Base-by-base conservation (phyloP, 1,140 invertebrate species). In the Megalonaias nervosa region DNA sequence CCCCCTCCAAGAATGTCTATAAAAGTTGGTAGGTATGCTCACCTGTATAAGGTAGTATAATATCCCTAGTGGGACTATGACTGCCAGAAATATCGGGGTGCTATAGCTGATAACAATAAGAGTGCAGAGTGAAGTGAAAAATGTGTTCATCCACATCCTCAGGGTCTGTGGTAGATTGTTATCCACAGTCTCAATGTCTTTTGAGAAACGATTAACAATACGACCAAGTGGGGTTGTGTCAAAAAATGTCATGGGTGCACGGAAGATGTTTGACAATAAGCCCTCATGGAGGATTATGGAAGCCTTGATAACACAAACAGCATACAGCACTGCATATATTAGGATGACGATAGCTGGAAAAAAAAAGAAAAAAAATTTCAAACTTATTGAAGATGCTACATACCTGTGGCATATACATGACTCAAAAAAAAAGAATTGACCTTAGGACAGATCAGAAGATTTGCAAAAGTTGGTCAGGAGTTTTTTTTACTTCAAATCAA, bases 41-140 rank as follows among this genome's bases (percentile, higher is more conserved):
- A 94, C 93, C 91, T 94, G 93, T 81, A 98, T 94, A 80, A 98
- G 94, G 89, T 97, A 97, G 92, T 99, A 99, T 65, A 98, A 82
- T 19, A 97, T 73, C 59, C 93, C 95, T 83, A 99, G 94, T 15
- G 97, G 97, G 77, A 98, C 66, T 80, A 98, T 94, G 62, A 97
- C 94, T 14, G 93, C 90, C 77, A 97, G 87, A 91, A 98, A 98
- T 84, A 95, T 92, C 1, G 97, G 96, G 1, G 85, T 85, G 66
- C 64, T 81, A 68, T 83, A 71, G 72, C 82, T 78, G 70, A 86
- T 83, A 26, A 86, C 81, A 15, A 81, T 65, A 15, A 86, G 55
- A 16, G 80, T 82, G 38, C 83, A 80, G 26, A 74, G 9, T 13
- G 82, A 81, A 4, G 80, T 80, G 62, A 85, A 85, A 58, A 85